A percentile compares a stretch with the other conserved stretches of the same genome.
Evolutionary conservation across 1,140 invertebrate genomes (phyloP).

Genomic region (Patella vulgata): DNA sequence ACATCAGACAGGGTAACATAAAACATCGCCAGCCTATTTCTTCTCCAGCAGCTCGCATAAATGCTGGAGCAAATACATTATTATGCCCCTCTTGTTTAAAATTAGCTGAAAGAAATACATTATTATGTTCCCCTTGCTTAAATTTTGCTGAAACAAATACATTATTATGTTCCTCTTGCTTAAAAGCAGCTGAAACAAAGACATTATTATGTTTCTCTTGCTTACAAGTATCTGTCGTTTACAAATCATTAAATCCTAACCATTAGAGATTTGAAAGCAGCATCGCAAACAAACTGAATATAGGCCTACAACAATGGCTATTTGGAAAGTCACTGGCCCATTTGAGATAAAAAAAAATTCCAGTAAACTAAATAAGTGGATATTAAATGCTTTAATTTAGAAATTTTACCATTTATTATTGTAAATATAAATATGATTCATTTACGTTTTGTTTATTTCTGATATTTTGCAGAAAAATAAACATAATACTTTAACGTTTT

Average conservation of each 20-base stretch:
- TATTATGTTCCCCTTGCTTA: background rate
- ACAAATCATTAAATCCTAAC: background rate
- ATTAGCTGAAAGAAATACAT: background rate
- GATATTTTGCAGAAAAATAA: background rate
- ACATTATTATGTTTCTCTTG: background rate
- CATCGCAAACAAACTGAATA: too few species aligned
- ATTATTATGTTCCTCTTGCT: background rate
- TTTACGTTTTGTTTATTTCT: background rate
- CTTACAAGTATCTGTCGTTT: too few species aligned
- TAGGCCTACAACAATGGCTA: too few species aligned
- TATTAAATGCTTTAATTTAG: background rate
- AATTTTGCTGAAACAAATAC: background rate
- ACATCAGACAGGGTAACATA: slow-evolving; percentile 26
- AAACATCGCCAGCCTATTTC: slow-evolving; percentile 36
- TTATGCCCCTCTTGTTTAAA: background rate
- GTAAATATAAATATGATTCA: background rate
- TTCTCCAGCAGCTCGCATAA: slow-evolving; percentile 31
- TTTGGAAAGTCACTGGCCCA: too few species aligned
- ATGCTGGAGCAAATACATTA: slow-evolving; percentile 6
- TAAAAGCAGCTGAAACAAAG: background rate
- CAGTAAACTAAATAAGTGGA: too few species aligned
- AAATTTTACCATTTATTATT: background rate
- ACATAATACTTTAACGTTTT: background rate
- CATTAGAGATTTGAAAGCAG: too few species aligned
- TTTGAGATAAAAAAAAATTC: too few species aligned